These are phyloP conservation scores for Toxotes chatareus DNA, from an alignment of 2,113 vertebrate genomes.

Conservation along the genomic window DNA sequence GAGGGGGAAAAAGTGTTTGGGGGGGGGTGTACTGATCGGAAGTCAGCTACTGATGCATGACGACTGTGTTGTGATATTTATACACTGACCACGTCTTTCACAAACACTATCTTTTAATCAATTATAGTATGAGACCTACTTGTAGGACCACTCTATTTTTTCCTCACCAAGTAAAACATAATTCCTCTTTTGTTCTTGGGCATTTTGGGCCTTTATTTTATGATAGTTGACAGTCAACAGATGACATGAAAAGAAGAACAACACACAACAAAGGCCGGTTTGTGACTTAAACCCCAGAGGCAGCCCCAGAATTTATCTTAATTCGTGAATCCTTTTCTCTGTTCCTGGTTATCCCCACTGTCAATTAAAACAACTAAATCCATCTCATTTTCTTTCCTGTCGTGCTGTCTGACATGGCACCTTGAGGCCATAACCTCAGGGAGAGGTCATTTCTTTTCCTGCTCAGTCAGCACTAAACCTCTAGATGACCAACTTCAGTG, in stretches of 20 bases:
- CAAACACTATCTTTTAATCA: not conserved
- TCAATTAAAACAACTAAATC: constrained; percentile 14
- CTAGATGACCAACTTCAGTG: constrained; percentile 3
- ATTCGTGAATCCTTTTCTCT: too few relatives aligned
- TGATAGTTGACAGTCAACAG: not conserved
- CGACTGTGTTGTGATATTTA: not conserved
- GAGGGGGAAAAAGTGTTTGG: not conserved
- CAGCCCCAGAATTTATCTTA: not conserved
- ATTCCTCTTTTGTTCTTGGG: not conserved
- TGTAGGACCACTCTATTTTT: not conserved
- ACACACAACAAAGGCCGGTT: not conserved
- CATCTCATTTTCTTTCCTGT: not conserved
- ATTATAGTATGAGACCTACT: not conserved
- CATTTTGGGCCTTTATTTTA: not conserved
- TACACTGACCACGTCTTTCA: not conserved
- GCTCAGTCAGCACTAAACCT: not conserved
- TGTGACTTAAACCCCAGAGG: not conserved
- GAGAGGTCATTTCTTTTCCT: constrained; percentile 12
- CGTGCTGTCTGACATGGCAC: not conserved
- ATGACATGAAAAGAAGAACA: not conserved
- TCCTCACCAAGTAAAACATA: not conserved
- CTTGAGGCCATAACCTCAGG: not conserved
- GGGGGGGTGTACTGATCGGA: not conserved
- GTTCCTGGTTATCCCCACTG: not conserved
- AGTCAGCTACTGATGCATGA: not conserved